Evolutionary conservation across 2,888 invertebrate species (phyloP), one percentile per base, ranked within the genome.

Genomic region (Mesorhabditis belari): DNA sequence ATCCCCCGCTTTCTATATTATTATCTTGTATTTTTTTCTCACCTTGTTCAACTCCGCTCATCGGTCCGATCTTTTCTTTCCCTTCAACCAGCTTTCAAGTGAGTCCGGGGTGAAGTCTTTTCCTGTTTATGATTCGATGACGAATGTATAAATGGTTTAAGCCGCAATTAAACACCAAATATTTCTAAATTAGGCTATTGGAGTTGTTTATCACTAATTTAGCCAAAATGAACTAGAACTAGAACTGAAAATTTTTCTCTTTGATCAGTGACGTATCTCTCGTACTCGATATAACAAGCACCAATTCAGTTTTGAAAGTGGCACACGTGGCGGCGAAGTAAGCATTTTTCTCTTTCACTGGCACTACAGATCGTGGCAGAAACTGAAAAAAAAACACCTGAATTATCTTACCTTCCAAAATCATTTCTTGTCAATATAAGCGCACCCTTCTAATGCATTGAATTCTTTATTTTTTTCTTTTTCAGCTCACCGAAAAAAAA

Each of bases 301-400:
- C 96, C 96, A 98, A 98, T 82, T 95, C 93, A 78, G 88, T 89
- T 82, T 95, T 98, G 27, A 98, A 85, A 0, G 96, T 98, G 0
- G 96, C 92, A 83, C 94, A 92, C 0, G 95, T 96, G 0, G 93
- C 94, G 0, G 96, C 96, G 79, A 94, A 94, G 58, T 96, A 84
- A 96, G 98, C n/a, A n/a, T n/a, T 96, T 83, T 98, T 98, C 79
- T 92, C 89, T 61, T 95, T 85, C 3, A 95, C 89, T 0, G 90
- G 87, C 0, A 94, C 90, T 60, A 87, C 87, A 80, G 96, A 96
- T 0, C 96, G 96, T 0, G 90, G 91, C 91, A 94, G 98, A 75
- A 90, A 90, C 59, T 93, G 88, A 58, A 92, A 86, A n/a, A n/a
- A n/a, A n/a, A n/a, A n/a, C n/a, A n/a, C n/a, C n/a, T n/a, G n/a